These are phyloP conservation scores for Corbicula japonica DNA, from an alignment of 2,888 invertebrate species.

Conservation along the genomic window DNA sequence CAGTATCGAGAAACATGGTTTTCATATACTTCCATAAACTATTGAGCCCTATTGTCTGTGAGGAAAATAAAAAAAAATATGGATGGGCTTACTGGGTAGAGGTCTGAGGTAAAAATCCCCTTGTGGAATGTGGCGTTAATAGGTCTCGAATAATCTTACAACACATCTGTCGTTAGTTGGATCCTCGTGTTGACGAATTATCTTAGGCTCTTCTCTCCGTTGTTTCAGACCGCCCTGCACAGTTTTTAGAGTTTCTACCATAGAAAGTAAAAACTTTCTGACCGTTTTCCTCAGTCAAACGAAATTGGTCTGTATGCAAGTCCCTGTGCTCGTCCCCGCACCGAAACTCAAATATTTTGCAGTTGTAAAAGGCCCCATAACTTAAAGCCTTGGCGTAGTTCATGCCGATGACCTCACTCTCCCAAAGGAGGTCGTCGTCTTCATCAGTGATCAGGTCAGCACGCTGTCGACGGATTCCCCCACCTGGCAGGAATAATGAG, in stretches of 20 bases:
- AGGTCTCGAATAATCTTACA: slow-evolving; percentile 16
- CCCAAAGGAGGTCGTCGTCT: slow-evolving; percentile 35
- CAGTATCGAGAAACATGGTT: slow-evolving; percentile 25
- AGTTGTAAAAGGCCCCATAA: slow-evolving; percentile 38
- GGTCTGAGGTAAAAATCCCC: slow-evolving; percentile 11
- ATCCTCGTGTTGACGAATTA: slow-evolving; percentile 13
- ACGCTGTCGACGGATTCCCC: slow-evolving; percentile 22
- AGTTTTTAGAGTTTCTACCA: slow-evolving; percentile 19
- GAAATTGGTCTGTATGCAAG: not conserved
- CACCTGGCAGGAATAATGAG: slow-evolving; percentile 14
- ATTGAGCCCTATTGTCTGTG: slow-evolving; percentile 3
- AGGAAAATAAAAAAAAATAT: slow-evolving; percentile 4
- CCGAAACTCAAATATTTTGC: slow-evolving; percentile 44
- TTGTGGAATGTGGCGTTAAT: not conserved
- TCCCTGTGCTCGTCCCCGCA: slow-evolving; percentile 33
- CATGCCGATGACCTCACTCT: slow-evolving; percentile 11
- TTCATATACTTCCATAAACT: slow-evolving; percentile 16
- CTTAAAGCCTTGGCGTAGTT: slow-evolving; percentile 2
- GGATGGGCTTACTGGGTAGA: not conserved
- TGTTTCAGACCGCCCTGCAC: slow-evolving; percentile 47
- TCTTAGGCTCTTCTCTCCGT: slow-evolving; percentile 24
- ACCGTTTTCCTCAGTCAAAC: not conserved
- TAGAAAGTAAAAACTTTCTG: slow-evolving; percentile 11
- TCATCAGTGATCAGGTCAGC: slow-evolving; percentile 36
- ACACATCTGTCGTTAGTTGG: slow-evolving; percentile 8